Conservation (phyloP, 1,140 invertebrate genomes). For the Phenacoccus solenopsis region DNA sequence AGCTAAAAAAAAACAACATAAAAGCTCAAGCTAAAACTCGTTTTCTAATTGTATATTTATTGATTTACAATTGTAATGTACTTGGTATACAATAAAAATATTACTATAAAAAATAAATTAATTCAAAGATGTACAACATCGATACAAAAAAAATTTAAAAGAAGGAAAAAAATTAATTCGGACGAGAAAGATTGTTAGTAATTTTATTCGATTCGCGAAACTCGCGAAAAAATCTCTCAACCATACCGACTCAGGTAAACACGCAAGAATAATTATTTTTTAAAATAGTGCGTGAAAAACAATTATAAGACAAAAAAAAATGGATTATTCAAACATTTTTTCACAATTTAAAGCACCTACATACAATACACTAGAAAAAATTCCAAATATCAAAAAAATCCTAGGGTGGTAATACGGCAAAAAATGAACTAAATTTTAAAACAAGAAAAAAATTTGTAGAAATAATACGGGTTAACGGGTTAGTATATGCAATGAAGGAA, state of each 20-base stretch:
- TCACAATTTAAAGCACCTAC: not conserved
- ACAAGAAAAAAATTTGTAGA: not conserved
- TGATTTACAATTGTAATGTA: conserved; percentile 12
- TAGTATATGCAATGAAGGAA: not conserved
- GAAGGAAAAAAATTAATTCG: conserved; percentile 12
- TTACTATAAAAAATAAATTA: conserved; percentile 18
- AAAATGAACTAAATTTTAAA: not conserved
- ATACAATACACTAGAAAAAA: not conserved
- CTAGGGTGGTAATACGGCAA: not conserved
- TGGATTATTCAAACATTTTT: too few relatives aligned
- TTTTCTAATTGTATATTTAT: conserved; percentile 8
- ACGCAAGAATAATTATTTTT: not conserved
- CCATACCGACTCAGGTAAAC: not conserved
- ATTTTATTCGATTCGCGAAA: not conserved
- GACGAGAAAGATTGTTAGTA: conserved; percentile 1
- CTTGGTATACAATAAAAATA: conserved; percentile 17
- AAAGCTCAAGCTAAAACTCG: not conserved
- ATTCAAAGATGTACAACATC: conserved; percentile 12
- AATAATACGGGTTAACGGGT: not conserved
- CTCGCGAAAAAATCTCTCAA: not conserved
- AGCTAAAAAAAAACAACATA: not conserved
- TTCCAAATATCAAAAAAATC: not conserved
- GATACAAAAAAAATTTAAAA: conserved; percentile 6
- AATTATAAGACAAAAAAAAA: not conserved
- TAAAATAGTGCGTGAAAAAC: not conserved